Conservation (phyloP, 35 echinoderm and acorn worm species). For the Ophiothrix spiculata region DNA sequence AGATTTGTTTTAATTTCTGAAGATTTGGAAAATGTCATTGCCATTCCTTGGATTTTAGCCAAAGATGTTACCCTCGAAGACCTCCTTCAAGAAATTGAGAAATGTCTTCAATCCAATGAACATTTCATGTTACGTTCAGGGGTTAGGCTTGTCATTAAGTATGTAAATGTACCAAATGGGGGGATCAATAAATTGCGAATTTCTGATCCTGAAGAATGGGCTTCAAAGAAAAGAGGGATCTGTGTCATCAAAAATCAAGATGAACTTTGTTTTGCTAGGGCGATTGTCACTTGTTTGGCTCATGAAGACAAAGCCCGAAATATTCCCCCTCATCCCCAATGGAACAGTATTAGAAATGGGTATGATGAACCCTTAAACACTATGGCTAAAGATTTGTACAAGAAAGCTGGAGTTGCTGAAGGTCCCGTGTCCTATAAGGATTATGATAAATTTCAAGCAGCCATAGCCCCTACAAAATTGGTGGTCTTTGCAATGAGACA, state of each 20-base stretch:
- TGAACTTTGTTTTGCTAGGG: conserved; percentile 54
- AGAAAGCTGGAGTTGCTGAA: conserved; percentile 42
- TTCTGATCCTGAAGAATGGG: background rate
- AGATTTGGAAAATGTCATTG: conserved; percentile 36
- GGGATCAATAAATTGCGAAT: background rate
- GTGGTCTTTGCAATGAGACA: conserved; percentile 45
- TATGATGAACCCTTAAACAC: no score
- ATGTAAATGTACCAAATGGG: conserved; percentile 31
- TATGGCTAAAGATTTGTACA: conserved; percentile 41
- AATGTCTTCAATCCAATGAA: conserved; percentile 47
- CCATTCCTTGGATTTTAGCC: conserved; percentile 35
- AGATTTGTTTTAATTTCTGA: conserved; percentile 37
- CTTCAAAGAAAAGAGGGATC: background rate
- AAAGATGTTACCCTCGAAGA: conserved; percentile 33
- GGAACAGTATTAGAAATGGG: conserved; percentile 12
- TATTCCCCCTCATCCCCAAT: conserved; percentile 2
- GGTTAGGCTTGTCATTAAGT: conserved; percentile 34
- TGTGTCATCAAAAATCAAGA: background rate
- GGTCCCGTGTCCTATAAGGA: conserved; percentile 45
- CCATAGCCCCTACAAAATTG: no score
- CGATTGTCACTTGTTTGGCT: conserved; percentile 53
- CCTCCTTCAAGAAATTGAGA: conserved; percentile 27
- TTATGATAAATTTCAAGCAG: conserved; percentile 31
- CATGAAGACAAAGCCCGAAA: background rate
- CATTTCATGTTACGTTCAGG: conserved; percentile 20